Percentiles rank a stretch among this genome's conserved stretches.
Conservation (phyloP, 2,113 vertebrate genomes). For the Cinclus cinclus region DNA sequence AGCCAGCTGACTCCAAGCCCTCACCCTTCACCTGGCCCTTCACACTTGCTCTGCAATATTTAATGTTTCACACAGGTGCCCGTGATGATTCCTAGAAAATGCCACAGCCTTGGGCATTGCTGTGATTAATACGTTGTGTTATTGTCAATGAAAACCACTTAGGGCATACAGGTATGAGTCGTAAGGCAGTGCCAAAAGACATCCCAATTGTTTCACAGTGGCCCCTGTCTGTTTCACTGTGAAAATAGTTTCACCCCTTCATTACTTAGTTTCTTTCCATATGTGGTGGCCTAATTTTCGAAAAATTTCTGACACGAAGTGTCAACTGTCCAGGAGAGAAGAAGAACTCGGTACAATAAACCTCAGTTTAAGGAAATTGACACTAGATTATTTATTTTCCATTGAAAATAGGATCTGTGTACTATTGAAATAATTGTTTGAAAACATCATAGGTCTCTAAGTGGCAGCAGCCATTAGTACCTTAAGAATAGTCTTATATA, state of each 20-base stretch:
- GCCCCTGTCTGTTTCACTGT: not conserved
- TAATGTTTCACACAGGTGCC: not conserved
- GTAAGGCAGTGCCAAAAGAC: not conserved
- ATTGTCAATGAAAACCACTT: not conserved
- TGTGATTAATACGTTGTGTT: not conserved
- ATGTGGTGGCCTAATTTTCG: rapidly evolving
- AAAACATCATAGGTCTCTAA: not conserved
- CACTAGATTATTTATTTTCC: not conserved
- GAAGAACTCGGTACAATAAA: not conserved
- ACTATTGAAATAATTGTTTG: not conserved
- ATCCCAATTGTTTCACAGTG: not conserved
- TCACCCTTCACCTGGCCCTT: not conserved
- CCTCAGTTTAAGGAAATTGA: not conserved
- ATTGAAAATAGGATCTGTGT: not conserved
- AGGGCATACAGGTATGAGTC: not conserved
- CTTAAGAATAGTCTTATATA: not conserved
- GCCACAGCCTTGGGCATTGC: not conserved
- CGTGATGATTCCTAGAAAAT: not conserved
- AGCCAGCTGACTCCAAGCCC: not conserved
- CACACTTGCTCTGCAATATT: not conserved
- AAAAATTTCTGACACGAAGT: not conserved
- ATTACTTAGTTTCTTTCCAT: not conserved
- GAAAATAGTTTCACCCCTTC: not conserved
- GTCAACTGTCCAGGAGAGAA: not conserved
- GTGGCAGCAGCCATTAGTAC: not conserved